Conservation (phyloP, 2,888 invertebrate species). For the Limnephilus rhombicus region DNA sequence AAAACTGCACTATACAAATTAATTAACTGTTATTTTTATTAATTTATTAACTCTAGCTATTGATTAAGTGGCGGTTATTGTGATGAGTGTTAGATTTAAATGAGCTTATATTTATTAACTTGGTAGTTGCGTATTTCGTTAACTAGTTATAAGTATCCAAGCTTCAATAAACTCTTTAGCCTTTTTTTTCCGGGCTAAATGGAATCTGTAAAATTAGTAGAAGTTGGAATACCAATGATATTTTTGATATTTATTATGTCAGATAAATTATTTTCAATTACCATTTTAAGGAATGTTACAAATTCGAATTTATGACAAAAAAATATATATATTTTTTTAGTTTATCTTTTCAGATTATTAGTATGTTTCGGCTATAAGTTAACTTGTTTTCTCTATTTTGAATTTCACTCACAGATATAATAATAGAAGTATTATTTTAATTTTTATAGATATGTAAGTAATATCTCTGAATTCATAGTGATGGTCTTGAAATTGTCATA, state of each 20-base stretch:
- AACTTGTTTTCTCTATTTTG: background rate
- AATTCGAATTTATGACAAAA: background rate
- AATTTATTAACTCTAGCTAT: background rate
- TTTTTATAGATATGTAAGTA: background rate
- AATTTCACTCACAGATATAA: background rate
- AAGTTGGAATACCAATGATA: background rate
- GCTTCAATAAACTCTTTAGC: background rate
- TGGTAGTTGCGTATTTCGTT: background rate
- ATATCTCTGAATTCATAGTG: background rate
- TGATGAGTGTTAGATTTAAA: background rate
- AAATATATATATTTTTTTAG: background rate
- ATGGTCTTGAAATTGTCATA: background rate
- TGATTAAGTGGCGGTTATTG: background rate
- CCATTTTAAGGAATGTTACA: background rate
- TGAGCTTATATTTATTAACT: background rate
- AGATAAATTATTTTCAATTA: background rate
- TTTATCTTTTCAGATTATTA: background rate
- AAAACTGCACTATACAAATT: background rate
- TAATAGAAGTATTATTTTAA: background rate
- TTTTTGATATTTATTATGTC: background rate
- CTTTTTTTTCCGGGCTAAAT: background rate
- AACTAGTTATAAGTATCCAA: conserved; percentile 25
- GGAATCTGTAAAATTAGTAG: background rate
- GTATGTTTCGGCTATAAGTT: background rate
- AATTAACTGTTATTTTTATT: background rate